Conservation (phyloP, 2,113 vertebrate genomes). For the Zapus hudsonius region DNA sequence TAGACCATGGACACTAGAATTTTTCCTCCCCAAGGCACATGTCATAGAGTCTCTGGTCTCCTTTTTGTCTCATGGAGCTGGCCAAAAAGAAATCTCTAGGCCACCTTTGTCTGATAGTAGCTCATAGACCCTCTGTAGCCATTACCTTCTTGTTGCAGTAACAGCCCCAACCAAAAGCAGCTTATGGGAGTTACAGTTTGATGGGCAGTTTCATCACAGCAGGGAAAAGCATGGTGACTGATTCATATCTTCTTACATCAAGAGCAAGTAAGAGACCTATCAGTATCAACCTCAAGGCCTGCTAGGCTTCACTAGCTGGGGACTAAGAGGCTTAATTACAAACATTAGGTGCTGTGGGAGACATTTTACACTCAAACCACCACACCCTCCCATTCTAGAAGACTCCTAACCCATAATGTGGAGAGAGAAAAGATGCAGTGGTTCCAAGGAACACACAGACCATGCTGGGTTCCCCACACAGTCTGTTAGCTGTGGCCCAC, state of each 20-base stretch:
- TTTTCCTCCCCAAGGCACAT: not conserved
- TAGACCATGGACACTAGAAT: not conserved
- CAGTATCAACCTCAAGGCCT: no score
- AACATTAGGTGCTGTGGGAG: no score
- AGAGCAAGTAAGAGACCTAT: no score
- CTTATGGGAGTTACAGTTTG: no score
- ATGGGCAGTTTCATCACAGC: no score
- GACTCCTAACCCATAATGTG: not conserved
- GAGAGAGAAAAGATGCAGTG: not conserved
- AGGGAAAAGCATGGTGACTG: no score
- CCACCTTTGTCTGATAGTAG: not conserved
- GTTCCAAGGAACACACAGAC: not conserved
- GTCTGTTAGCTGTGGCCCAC: not conserved
- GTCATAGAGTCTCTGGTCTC: not conserved
- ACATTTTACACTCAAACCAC: no score
- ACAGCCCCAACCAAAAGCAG: no score
- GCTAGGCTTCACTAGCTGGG: no score
- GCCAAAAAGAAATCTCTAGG: not conserved
- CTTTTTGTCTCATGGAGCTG: not conserved
- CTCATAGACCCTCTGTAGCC: not conserved
- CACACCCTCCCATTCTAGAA: not conserved
- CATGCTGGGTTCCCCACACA: not conserved
- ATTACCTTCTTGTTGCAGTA: no score
- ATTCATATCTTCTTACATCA: no score
- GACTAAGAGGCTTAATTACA: no score